Evolutionary conservation across 1,140 invertebrate genomes (phyloP), one percentile per base, ranked within the genome.

Genomic region (Drosophila leontia): DNA sequence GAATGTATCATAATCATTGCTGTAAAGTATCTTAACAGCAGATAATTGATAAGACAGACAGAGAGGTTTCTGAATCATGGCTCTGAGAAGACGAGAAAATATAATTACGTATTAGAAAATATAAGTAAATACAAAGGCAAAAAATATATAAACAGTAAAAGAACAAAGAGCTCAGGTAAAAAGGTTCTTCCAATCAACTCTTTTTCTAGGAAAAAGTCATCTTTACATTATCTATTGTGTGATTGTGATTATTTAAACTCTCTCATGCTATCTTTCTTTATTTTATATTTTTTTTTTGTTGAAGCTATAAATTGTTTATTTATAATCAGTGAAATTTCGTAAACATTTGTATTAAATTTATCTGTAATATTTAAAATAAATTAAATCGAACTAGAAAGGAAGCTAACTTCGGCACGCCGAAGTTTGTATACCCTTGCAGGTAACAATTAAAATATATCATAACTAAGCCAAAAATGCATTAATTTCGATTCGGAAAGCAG

Each of bases 41-140:
- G 50, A 51, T 51, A 51, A 51, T 32, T 51, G 48, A 51, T 51
- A 51, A 53, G 51, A 37, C 51, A 53, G 32, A 53, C 17, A 37
- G 32, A 19, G 17, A 37, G 51, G 23, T 9, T 23, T 53, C 32
- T 35, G 17, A 53, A 23, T 23, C 17, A 23, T 37, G 17, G 7
- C 12, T 13, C 32, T 19, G 13, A 3, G 34, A 34, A 35, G 13
- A 19, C 13, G 2, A n/a, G 0, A 1, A 17, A 37, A 53, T 37
- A 5, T 53, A 53, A 53, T 53, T 53, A 23, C 32, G 17, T 35
- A 35, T 35, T 32, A 19, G 11, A 35, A 13, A 29, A 29, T n/a
- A 35, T 34, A 35, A 26, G 23, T 13, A 23, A 47, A 47, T 47
- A 47, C 7, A 3, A 0, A 47, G 23, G 4, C 44, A 47, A 13